phyloP scores from a whole-genome alignment of 2,888 invertebrate genomes.

The Rambutsinella grinnellia region DNA sequence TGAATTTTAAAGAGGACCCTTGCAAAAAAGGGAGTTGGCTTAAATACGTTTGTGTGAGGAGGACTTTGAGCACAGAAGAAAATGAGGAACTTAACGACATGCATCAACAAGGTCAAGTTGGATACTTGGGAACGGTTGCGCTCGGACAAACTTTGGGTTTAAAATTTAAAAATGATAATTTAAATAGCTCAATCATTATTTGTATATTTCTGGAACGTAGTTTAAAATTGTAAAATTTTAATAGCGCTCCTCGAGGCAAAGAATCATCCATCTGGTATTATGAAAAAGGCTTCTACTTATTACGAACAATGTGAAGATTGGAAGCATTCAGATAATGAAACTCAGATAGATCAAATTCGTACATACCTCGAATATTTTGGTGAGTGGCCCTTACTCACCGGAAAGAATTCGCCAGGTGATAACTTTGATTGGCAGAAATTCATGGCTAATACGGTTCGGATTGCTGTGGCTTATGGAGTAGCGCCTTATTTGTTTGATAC shows the following conservation, averaged over 20 bases:
- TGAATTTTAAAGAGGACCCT: constrained; percentile 34
- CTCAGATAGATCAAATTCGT: constrained; percentile 18
- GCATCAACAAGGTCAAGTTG: constrained; percentile 45
- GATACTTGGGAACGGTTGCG: constrained; percentile 34
- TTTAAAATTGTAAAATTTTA: not conserved
- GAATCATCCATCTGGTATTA: not conserved
- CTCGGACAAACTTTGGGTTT: constrained; percentile 44
- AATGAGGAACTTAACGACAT: constrained; percentile 34
- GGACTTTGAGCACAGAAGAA: constrained; percentile 7
- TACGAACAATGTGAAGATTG: constrained; percentile 46
- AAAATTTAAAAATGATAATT: not conserved
- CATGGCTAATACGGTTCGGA: constrained; percentile 26
- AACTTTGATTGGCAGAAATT: constrained; percentile 40
- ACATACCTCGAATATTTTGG: constrained; percentile 31
- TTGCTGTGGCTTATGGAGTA: constrained; percentile 39
- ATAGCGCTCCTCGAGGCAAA: constrained; percentile 29
- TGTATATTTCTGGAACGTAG: not conserved
- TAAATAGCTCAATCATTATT: not conserved
- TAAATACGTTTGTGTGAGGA: constrained; percentile 26
- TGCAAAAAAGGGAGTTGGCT: constrained; percentile 31
- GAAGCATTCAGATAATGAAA: constrained; percentile 9
- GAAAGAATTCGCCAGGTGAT: constrained; percentile 22
- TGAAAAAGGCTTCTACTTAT: constrained; percentile 27
- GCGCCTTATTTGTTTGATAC: constrained; percentile 47
- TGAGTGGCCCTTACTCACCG: constrained; percentile 37